Percentiles rank a stretch among this genome's conserved stretches.
Conservation (phyloP, 2,113 vertebrate species). For the Ammodramus savannarum region DNA sequence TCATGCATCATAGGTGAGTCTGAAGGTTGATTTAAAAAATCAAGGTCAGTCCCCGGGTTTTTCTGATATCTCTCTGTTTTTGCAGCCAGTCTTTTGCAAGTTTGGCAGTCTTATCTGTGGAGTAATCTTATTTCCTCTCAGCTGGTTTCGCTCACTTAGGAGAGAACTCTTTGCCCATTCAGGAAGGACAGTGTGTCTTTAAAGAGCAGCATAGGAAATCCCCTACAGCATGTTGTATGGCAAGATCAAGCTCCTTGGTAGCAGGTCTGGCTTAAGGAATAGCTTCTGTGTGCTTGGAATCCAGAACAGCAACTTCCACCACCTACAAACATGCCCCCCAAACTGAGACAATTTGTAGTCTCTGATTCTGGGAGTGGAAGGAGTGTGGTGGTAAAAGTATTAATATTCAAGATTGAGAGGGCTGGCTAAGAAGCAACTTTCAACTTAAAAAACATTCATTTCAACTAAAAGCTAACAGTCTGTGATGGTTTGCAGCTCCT, state of each 20-base stretch:
- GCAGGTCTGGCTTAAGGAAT: neutral
- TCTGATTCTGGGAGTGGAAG: neutral
- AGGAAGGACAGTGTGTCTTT: neutral
- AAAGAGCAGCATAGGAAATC: neutral
- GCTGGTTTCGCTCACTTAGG: neutral
- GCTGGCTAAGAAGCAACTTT: neutral
- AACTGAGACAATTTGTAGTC: neutral
- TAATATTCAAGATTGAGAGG: neutral
- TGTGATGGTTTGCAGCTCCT: neutral
- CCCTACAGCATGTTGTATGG: neutral
- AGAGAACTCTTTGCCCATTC: neutral
- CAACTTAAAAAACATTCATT: neutral
- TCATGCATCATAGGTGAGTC: neutral
- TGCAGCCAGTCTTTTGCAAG: neutral
- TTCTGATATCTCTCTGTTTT: neutral
- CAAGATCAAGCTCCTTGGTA: neutral
- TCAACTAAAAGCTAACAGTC: neutral
- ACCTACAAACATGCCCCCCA: neutral
- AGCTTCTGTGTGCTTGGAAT: neutral
- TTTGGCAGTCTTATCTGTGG: neutral
- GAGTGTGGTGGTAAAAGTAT: neutral
- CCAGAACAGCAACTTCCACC: neutral
- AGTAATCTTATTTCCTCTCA: neutral
- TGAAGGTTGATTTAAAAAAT: neutral
- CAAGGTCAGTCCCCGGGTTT: neutral